Evolutionary conservation across 1,140 invertebrate species (phyloP), one percentile per base, ranked within the genome.

Genomic region (Berghia stephanieae): DNA sequence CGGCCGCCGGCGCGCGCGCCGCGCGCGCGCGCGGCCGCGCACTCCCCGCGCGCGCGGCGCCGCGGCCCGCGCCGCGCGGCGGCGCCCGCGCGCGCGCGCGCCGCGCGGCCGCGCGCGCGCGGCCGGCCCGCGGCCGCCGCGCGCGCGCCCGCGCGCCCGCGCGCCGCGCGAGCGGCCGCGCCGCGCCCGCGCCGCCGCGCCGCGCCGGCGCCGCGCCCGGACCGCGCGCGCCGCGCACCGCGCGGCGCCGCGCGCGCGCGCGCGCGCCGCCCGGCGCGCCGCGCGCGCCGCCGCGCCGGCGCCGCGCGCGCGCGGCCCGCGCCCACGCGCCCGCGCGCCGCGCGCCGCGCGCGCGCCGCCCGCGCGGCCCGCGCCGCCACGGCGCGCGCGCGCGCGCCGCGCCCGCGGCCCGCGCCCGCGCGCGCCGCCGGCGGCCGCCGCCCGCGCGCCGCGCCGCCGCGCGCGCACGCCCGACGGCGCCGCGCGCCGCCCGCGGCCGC

Each of bases 61-160:
- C n/a, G n/a, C n/a, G n/a, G n/a, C 57, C 46, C 68, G 67, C 0
- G 75, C 38, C n/a, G 66, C 71, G 72, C 79, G n/a, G n/a, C n/a
- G n/a, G n/a, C 34, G 72, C 76, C 4, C 77, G n/a, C n/a, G n/a
- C n/a, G n/a, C n/a, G n/a, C n/a, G n/a, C n/a, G n/a, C n/a, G n/a
- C n/a, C n/a, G n/a, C n/a, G n/a, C n/a, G n/a, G n/a, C 77, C 0
- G n/a, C n/a, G n/a, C n/a, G n/a, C n/a, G n/a, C n/a, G n/a, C n/a
- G n/a, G n/a, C n/a, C n/a, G n/a, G n/a, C n/a, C n/a, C n/a, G n/a
- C 71, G 78, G 21, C 38, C 68, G 44, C 57, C 75, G 27, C 66
- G 52, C 13, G 24, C 46, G n/a, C 43, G 18, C 10, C 76, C 76
- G 16, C 74, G 24, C 34, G 66, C 43, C 36, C n/a, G 57, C 6